Evolutionary conservation across 1,140 invertebrate species (phyloP), one percentile per base, ranked within the genome.

Genomic region (Artemia franciscana): DNA sequence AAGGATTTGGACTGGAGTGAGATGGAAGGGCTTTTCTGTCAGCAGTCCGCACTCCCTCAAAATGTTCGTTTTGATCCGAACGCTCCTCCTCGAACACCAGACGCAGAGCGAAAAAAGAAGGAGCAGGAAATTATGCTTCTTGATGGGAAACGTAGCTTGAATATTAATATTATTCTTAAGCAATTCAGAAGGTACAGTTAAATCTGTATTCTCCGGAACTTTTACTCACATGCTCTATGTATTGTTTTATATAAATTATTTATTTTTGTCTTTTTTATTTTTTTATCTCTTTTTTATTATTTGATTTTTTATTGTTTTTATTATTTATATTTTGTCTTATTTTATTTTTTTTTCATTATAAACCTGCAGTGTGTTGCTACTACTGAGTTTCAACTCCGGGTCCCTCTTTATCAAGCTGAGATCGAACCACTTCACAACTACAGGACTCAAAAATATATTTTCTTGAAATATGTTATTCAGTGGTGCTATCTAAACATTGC

Each of bases 91-190:
- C 28, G 60, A 21, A 64, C 63, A 25, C 59, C 61, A 5, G 68
- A 70, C n/a, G 66, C 68, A 5, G 69, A 71, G 25, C 68, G 66
- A 21, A 72, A 70, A 65, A 68, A 66, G 57, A 75, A 73, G 65
- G 68, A 70, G 26, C 65, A 69, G 23, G 76, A 88, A 80, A 89
- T 94, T 65, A 85, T 82, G 15, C 74, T 95, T 39, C 73, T 95
- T 39, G 90, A 93, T 72, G 87, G 88, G n/a, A 97, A 96, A 73
- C 75, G 91, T 66, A 96, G 91, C 72, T 75, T 98, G 28, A 97
- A 95, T 70, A 88, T 98, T 0, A 97, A 96, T 72, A 97, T 98
- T 65, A 97, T 97, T 74, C 77, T 98, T n/a, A 96, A 95, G 74
- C 92, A 97, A 74, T 96, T 96, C 71, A 76, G 86, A 74, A 86